These are phyloP conservation scores for Helicolenus hilgendorfi DNA, from an alignment of 2,797 vertebrate species.

Conservation along the genomic window DNA sequence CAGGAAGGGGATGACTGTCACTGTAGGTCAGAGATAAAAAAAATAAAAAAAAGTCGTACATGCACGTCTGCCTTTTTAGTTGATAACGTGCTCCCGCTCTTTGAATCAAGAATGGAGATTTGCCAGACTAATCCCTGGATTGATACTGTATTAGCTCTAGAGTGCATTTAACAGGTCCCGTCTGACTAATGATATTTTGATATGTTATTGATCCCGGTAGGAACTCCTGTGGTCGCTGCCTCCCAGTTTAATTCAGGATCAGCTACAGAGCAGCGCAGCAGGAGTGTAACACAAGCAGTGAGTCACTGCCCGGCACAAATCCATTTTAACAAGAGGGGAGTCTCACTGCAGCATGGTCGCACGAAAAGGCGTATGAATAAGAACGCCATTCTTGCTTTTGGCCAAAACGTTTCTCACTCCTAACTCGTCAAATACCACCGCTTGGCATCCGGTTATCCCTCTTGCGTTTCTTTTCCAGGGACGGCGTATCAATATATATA, in stretches of 20 bases:
- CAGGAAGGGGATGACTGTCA: conserved; percentile 18
- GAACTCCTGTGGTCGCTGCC: neutral
- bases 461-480: too few relatives aligned
- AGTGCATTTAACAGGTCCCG: neutral
- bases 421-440: too few relatives aligned
- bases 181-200: neutral
- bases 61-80: neutral
- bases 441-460: too few relatives aligned
- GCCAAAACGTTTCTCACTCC: too few relatives aligned
- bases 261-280: neutral
- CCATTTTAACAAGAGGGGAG: neutral
- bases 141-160: neutral
- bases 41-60: neutral
- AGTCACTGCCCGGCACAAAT: neutral
- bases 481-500: too few relatives aligned
- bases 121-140: neutral
- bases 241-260: neutral
- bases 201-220: neutral
- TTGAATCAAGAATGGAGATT: neutral
- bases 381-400: too few relatives aligned
- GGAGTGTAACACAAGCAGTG: neutral
- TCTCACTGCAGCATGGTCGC: too few relatives aligned
- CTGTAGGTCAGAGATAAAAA: conserved; percentile 27
- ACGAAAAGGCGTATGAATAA: too few relatives aligned
- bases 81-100: neutral